A percentile compares a stretch with the other conserved stretches of the same genome.
Conservation (phyloP, 2,113 vertebrate species). For the Larimichthys polyactis region DNA sequence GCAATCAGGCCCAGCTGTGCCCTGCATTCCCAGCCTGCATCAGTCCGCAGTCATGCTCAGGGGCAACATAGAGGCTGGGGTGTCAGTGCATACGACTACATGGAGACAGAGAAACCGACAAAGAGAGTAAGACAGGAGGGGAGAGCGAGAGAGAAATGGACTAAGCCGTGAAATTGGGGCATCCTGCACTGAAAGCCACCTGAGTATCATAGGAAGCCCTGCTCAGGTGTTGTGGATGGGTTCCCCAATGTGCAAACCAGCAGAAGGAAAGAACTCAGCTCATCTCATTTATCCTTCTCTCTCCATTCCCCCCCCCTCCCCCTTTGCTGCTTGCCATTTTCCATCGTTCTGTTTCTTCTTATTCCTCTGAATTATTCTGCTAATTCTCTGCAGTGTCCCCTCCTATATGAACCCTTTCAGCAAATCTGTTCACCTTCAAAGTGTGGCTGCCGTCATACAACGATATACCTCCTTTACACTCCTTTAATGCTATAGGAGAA, state of each 20-base stretch:
- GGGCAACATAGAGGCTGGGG: slow-evolving; percentile 49
- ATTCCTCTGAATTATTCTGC: slow-evolving; percentile 19
- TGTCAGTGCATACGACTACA: slow-evolving; percentile 38
- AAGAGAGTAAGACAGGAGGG: slow-evolving; percentile 18
- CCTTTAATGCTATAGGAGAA: background rate
- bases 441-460: background rate
- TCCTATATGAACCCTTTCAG: slow-evolving; percentile 10
- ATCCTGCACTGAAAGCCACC: slow-evolving; percentile 62
- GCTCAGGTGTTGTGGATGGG: slow-evolving; percentile 72
- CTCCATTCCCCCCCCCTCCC: slow-evolving; percentile 9
- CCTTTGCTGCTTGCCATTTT: slow-evolving; percentile 12
- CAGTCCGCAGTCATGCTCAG: slow-evolving; percentile 69
- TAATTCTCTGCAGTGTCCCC: slow-evolving; percentile 13
- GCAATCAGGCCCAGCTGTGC: slow-evolving; percentile 80
- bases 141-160: slow-evolving; percentile 28
- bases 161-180: slow-evolving; percentile 64
- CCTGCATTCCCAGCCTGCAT: slow-evolving; percentile 70
- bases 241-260: slow-evolving; percentile 67
- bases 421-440: slow-evolving; percentile 3
- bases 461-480: background rate
- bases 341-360: background rate
- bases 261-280: slow-evolving; percentile 51
- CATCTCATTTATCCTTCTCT: slow-evolving; percentile 40
- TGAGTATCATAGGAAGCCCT: slow-evolving; percentile 71
- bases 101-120: slow-evolving; percentile 39